Conservation (phyloP, 2,113 vertebrate genomes). For the Cygnus buccinator region DNA sequence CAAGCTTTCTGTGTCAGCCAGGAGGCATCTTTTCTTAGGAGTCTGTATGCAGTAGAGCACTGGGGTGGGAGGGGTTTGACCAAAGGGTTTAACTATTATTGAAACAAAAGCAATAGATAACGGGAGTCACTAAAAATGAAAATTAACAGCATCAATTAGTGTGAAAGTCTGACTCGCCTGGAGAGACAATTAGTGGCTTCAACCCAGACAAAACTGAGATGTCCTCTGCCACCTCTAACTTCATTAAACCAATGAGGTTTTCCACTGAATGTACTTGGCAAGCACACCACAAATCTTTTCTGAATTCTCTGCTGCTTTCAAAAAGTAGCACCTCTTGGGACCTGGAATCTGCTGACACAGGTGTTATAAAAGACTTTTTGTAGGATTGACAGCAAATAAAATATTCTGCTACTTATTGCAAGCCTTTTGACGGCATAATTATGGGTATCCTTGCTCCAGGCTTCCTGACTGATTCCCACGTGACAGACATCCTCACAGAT, state of each 20-base stretch:
- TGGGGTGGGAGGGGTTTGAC: background rate
- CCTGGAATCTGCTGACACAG: conserved; percentile 69
- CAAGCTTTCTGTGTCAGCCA: background rate
- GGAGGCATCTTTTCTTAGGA: background rate
- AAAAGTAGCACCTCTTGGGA: conserved; percentile 66
- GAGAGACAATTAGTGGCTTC: conserved; percentile 52
- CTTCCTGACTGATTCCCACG: conserved; percentile 46
- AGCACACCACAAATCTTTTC: conserved; percentile 21
- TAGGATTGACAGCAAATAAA: conserved; percentile 61
- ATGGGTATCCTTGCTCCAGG: conserved; percentile 51
- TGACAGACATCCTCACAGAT: conserved; percentile 33
- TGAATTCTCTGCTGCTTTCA: conserved; percentile 64
- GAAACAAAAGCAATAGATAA: background rate
- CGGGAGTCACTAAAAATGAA: background rate
- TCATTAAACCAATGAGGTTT: conserved; percentile 59
- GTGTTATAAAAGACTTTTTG: conserved; percentile 61
- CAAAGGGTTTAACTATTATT: background rate
- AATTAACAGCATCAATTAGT: background rate
- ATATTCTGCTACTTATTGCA: conserved; percentile 68
- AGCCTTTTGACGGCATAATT: conserved; percentile 51
- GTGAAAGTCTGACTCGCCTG: background rate
- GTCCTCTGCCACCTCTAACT: conserved; percentile 14
- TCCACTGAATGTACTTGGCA: conserved; percentile 39
- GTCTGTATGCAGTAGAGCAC: background rate
- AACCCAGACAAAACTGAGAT: background rate